A percentile compares a stretch with the other conserved stretches of the same genome.
Conservation (phyloP, 2,797 vertebrate species). For the Rhinatrema bivittatum region DNA sequence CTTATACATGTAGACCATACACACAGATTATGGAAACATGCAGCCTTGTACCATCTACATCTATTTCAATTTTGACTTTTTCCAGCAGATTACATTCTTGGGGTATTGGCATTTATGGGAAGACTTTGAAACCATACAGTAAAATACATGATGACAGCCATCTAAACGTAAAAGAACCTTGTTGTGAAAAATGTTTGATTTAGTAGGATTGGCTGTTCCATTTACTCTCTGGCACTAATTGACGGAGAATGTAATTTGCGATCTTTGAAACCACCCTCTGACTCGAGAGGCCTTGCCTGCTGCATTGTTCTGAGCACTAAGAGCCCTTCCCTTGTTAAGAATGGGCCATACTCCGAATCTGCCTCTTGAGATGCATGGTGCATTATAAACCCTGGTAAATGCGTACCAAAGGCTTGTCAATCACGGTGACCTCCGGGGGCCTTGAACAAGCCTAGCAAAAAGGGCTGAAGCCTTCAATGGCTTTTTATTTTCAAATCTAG, state of each 20-base stretch:
- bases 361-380: constrained; percentile 32
- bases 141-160: too few relatives aligned
- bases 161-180: constrained; percentile 17
- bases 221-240: constrained; percentile 47
- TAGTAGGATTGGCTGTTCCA: constrained; percentile 4
- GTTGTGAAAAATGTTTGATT: constrained; percentile 14
- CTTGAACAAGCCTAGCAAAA: constrained; percentile 59
- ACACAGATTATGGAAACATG: too few relatives aligned
- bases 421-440: constrained; percentile 55
- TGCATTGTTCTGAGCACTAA: constrained; percentile 35
- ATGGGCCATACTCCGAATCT: constrained; percentile 29
- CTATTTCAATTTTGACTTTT: too few relatives aligned
- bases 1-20: too few relatives aligned
- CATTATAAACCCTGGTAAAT: constrained; percentile 40
- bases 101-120: too few relatives aligned
- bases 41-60: too few relatives aligned
- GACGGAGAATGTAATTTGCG: constrained; percentile 38
- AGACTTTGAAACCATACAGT: too few relatives aligned
- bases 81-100: too few relatives aligned
- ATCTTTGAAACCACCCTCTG: constrained; percentile 14
- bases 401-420: constrained; percentile 52
- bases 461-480: constrained; percentile 37
- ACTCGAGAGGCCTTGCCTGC: constrained; percentile 11
- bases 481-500: constrained; percentile 27
- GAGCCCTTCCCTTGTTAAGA: constrained; percentile 35